These are phyloP conservation scores for Cervus canadensis DNA, from an alignment of 2,113 vertebrate genomes.

Conservation along the genomic window DNA sequence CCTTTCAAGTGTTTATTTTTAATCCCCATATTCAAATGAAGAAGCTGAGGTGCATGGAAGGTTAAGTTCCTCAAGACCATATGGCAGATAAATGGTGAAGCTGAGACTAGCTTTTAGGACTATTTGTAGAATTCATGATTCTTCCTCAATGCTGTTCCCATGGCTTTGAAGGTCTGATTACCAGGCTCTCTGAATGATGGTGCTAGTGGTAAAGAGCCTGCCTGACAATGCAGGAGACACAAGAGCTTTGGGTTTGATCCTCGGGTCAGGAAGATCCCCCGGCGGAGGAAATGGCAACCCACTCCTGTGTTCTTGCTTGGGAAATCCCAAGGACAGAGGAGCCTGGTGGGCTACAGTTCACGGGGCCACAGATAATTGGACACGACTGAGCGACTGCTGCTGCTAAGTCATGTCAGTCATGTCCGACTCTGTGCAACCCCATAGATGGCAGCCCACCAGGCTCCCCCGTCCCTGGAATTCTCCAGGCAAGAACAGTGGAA, in stretches of 20 bases:
- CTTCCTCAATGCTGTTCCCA: neutral
- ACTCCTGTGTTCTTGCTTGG: neutral
- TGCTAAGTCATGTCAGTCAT: accelerated
- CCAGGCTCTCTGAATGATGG: neutral
- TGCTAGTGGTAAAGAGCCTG: neutral
- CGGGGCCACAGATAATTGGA: neutral
- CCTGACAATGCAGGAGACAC: neutral
- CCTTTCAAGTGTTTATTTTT: conserved; percentile 41
- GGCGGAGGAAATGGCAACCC: neutral
- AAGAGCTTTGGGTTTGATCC: neutral
- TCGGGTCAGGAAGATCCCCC: neutral
- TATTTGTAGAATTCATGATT: neutral
- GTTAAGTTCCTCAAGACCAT: neutral
- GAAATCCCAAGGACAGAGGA: neutral
- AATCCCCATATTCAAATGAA: conserved; percentile 5
- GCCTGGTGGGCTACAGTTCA: neutral
- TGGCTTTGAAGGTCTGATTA: neutral
- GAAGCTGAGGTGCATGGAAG: neutral
- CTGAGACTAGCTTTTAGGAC: neutral
- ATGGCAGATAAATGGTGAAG: neutral
- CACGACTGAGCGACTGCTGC: neutral
- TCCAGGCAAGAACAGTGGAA: neutral
- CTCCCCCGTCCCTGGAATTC: neutral
- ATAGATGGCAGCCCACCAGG: neutral
- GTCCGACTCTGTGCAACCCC: accelerated